Base-by-base conservation (phyloP, 2,888 invertebrate species). In the Tridacna crocea region DNA sequence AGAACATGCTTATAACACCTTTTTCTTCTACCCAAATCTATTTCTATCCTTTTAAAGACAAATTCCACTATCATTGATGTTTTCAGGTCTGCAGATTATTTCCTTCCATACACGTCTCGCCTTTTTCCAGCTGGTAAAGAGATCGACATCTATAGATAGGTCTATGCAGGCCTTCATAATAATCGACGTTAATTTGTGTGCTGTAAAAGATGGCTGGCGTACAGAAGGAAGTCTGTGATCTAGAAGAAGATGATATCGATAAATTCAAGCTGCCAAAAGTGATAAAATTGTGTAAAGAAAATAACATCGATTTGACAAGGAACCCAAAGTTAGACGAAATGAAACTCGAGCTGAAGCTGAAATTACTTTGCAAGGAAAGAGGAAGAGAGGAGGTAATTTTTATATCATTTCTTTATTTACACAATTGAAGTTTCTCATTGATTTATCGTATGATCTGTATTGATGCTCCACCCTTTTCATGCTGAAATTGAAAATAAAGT, bases 181-280 rank as follows among this genome's bases (percentile, higher is more conserved):
- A 55, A 10, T 55, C 15, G 55, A 55, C 55, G 10, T 55, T 36
- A 4, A 55, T 55, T 55, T 55, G 55, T 55, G 55, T 6, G 2
- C 11, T 3, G 15, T 55, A 6, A 55, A 15, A 19, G 19, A 55
- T 55, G 55, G 55, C 55, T 55, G 55, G 19, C 3, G 19, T 19
- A 19, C 15, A 55, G 19, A 15, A 19, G 55, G 19, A 55, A 15
- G 19, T 15, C 3, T 15, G 19, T 15, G 55, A 55, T 19, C 55
- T 55, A 55, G 55, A 36, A 0, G 89, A 89, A 58, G 88, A 88
- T 47, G 83, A 84, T 12, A 85, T 89, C 19, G 89, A 89, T 46
- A 46, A 51, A 27, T 68, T 86, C 13, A 84, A 75, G 36, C 47
- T 89, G 47, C 83, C 83, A 0, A 36, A 58, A 48, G 86, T 86